Evolutionary conservation across 2,797 vertebrate genomes (phyloP), one percentile per base, ranked within the genome.

Genomic region (Myotis daubentonii): DNA sequence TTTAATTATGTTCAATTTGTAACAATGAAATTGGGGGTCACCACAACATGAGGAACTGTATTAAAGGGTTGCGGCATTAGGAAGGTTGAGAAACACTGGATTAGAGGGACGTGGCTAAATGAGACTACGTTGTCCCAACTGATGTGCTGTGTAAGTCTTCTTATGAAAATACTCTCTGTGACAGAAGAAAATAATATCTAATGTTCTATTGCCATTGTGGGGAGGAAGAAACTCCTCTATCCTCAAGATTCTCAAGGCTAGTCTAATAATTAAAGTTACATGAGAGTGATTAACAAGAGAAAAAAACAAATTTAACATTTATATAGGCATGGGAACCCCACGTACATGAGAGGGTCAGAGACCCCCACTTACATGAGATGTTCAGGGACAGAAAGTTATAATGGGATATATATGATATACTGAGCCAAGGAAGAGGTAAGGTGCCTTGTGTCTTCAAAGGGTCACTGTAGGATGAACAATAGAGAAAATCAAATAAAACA

Each of bases 61-160:
- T 41, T 41, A 41, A 41, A 41, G 8, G 41, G 41, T 41, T 8
- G 41, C 41, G 8, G 41, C 41, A 41, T 41, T 9, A 41, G 41
- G 41, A 41, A 41, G 44, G 44, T 11, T 44, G 44, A 44, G 44
- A 44, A 44, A 10, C 1, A 2, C 44, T 44, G 44, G 11, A 23
- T 44, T 20, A 13, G 38, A 22, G 33, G 2, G 20, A 4, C 1
- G 0, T 8, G 23, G 5, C 33, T 70, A 55, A 30, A 22, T 22
- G 23, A 85, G 25, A 38, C 20, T 22, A 53, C 8, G 8, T 0
- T 17, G 19, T n/a, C 65, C 57, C 0, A 15, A 83, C 8, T 53
- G 33, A 25, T 3, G 13, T 57, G 6, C 57, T 65, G n/a, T 66
- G 28, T 47, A 72, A 51, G 11, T 13, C 5, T 85, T 71, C 23